A percentile compares a stretch with the other conserved stretches of the same genome.
Conservation (phyloP, 2,888 invertebrate genomes). For the Drosophila macrospina region DNA sequence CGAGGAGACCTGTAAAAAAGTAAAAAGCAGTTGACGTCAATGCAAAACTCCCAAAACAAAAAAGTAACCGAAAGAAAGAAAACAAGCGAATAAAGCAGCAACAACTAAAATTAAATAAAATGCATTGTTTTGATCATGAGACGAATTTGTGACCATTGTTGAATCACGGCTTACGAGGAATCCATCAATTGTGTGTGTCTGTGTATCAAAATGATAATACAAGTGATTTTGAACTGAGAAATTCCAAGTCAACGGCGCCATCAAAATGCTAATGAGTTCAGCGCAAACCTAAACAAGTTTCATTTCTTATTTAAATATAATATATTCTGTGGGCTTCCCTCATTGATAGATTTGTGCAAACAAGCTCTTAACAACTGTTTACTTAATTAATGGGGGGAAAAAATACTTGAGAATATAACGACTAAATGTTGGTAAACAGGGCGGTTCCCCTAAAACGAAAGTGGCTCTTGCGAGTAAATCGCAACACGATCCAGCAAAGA, state of each 20-base stretch:
- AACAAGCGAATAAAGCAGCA: slow-evolving; percentile 10
- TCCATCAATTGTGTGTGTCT: slow-evolving; percentile 27
- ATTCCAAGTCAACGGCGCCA: slow-evolving; percentile 44
- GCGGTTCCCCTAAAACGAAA: slow-evolving; percentile 44
- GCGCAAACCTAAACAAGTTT: slow-evolving; percentile 53
- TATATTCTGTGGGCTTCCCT: slow-evolving; percentile 62
- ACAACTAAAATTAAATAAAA: slow-evolving; percentile 9
- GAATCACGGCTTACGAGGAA: slow-evolving; percentile 59
- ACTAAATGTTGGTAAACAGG: slow-evolving; percentile 51
- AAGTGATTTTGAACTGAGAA: slow-evolving; percentile 21
- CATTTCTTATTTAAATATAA: slow-evolving; percentile 9
- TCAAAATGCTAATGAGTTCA: slow-evolving; percentile 67
- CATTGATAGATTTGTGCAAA: slow-evolving; percentile 38
- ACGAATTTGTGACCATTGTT: slow-evolving; percentile 38
- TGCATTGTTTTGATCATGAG: slow-evolving; percentile 43
- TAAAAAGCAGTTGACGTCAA: slow-evolving; percentile 64
- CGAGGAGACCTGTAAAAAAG: slow-evolving; percentile 22
- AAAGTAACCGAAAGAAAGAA: slow-evolving; percentile 31
- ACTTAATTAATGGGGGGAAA: slow-evolving; percentile 68
- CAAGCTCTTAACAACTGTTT: slow-evolving; percentile 52
- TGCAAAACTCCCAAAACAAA: slow-evolving; percentile 49
- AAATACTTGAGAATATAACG: slow-evolving; percentile 49
- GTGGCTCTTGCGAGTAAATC: slow-evolving; percentile 29
- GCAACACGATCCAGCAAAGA: slow-evolving; percentile 10
- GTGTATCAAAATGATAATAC: slow-evolving; percentile 9